Base-by-base conservation (phyloP, 64 coral and sea anemone genomes). In the Porites lutea region DNA sequence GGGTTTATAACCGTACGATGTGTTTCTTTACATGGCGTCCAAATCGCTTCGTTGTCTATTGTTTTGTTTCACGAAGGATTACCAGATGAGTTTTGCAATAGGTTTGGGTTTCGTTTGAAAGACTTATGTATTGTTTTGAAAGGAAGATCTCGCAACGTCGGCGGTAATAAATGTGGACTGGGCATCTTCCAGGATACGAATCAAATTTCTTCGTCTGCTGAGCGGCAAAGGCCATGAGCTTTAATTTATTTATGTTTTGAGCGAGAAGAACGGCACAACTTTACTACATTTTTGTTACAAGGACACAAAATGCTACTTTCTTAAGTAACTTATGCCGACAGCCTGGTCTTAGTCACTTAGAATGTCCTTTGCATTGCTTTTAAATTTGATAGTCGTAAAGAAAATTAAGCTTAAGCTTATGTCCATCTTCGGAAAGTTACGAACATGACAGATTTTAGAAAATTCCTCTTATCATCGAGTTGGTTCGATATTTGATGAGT, bases 161-260 rank as follows among this genome's bases (percentile, higher is more conserved):
- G 27, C 27, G 27, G 27, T 59, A 45, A 6, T 27, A 27, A 63
- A 13, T 37, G 45, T 9, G 11, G 59, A 84, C 46, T 2, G 6
- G 46, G 46, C 3, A 19, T 22, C 21, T 67, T 47, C 46, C 4
- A n/a, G 19, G 81, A 84, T 68, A 46, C 81, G 64, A 84, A 68
- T 68, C 60, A 84, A 68, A 84, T 84, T 48, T 84, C 81, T 84
- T 84, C 62, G 15, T n/a, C 48, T 15, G 59, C 59, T 37, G 20
- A 52, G 46, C 15, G 62, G 11, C 81, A 46, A 49, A 16, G 69
- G 63, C 81, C 81, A 84, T 84, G 81, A 84, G 81, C 18, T 68
- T 84, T 84, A 68, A 84, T 84, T 84, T 84, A 84, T 84, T 84
- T 84, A 84, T 84, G 63, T 84, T 65, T 48, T 22, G 19, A 43